Conservation (phyloP, 2,888 invertebrate genomes). For the Cantharis rustica region DNA sequence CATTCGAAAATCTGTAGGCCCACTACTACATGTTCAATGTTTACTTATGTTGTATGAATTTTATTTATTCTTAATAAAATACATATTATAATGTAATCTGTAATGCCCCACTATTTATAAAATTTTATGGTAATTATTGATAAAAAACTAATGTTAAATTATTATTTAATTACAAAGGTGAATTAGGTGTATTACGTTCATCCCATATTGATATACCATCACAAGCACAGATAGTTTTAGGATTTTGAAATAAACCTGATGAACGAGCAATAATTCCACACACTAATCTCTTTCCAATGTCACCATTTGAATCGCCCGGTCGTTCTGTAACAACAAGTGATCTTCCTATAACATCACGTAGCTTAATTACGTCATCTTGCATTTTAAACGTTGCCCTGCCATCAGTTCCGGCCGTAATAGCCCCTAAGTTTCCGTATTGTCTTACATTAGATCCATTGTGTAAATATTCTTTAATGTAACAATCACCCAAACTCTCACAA, state of each 20-base stretch:
- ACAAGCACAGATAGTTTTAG: conserved; percentile 87
- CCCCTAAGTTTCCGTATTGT: conserved; percentile 71
- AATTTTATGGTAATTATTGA: background rate
- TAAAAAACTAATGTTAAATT: background rate
- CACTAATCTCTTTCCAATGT: conserved; percentile 62
- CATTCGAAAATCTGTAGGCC: too few relatives aligned
- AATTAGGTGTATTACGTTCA: conserved; percentile 68
- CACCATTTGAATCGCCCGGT: conserved; percentile 58
- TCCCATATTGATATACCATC: conserved; percentile 91
- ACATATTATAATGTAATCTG: background rate
- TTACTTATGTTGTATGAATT: background rate
- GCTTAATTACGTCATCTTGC: conserved; percentile 64
- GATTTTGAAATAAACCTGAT: conserved; percentile 84
- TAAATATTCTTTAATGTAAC: conserved; percentile 62
- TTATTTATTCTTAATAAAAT: background rate
- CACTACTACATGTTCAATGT: background rate
- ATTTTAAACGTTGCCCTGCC: conserved; percentile 71
- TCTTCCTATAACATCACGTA: conserved; percentile 77
- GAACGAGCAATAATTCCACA: conserved; percentile 90
- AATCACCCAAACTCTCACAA: conserved; percentile 64
- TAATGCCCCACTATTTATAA: background rate
- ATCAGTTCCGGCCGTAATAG: conserved; percentile 62
- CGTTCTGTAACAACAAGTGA: conserved; percentile 74
- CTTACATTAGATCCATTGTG: conserved; percentile 49
- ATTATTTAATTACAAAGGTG: background rate